Evolutionary conservation across 1,140 invertebrate genomes (phyloP).

Genomic region (Formica exsecta): DNA sequence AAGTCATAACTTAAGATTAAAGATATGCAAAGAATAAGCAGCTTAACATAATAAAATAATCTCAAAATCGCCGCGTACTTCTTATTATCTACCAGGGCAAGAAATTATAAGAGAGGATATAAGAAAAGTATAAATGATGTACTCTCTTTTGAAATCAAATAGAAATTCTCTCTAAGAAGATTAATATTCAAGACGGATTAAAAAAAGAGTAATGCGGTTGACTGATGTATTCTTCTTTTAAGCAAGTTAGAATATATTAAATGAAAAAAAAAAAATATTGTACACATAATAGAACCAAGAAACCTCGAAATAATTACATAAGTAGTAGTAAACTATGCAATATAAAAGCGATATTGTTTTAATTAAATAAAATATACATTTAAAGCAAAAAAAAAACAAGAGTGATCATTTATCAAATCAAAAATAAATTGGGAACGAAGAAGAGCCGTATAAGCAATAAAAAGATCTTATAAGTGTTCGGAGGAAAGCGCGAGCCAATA

Average conservation of each 20-base stretch:
- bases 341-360: background rate
- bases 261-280: constrained; percentile 2
- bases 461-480: background rate
- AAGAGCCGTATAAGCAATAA: background rate
- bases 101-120: background rate
- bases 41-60: constrained; percentile 26
- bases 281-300: background rate
- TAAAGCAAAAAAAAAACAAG: background rate
- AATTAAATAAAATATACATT: background rate
- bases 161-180: constrained; percentile 1
- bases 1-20: background rate
- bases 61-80: background rate
- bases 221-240: background rate
- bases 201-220: background rate
- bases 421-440: background rate
- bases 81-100: background rate
- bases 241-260: background rate
- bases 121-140: background rate
- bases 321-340: background rate
- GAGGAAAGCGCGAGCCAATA: background rate
- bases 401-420: background rate
- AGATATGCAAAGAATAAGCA: background rate
- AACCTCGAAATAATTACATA: background rate
- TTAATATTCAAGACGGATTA: constrained; percentile 21
- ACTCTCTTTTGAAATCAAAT: background rate